Conservation (phyloP, 2,797 vertebrate genomes). For the Masticophis lateralis region DNA sequence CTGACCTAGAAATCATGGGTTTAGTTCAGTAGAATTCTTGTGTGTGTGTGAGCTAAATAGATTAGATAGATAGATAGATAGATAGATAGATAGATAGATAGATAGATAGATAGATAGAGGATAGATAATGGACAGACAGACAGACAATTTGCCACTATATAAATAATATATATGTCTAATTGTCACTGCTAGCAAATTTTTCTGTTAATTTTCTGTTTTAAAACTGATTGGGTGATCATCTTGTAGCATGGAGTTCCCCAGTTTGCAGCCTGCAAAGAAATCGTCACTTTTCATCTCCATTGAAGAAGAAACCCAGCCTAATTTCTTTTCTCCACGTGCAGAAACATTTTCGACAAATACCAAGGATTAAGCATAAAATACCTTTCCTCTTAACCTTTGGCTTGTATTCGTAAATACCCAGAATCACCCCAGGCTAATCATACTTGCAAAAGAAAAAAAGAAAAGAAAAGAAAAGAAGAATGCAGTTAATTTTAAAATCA, state of each 20-base stretch:
- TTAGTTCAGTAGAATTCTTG: background rate
- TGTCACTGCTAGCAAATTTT: background rate
- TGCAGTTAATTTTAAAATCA: background rate
- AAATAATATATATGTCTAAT: background rate
- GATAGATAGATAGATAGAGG: too few relatives aligned
- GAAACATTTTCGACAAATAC: background rate
- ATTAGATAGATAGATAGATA: background rate
- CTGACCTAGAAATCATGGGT: background rate
- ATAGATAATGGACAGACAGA: too few relatives aligned
- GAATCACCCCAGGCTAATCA: background rate
- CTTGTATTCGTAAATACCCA: background rate
- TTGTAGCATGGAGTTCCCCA: background rate
- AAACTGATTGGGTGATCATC: background rate
- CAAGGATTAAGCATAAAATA: background rate
- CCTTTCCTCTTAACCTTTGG: too few relatives aligned
- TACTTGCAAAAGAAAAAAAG: background rate
- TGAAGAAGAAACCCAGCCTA: background rate
- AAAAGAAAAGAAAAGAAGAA: too few relatives aligned
- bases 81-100: too few relatives aligned
- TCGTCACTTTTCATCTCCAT: background rate
- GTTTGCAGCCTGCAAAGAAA: background rate
- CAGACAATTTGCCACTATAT: background rate
- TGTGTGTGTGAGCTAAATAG: too few relatives aligned
- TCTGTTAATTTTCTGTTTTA: background rate
- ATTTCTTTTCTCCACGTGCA: background rate